Base-by-base conservation (phyloP, 2,888 invertebrate genomes). In the Epirrita christyi region DNA sequence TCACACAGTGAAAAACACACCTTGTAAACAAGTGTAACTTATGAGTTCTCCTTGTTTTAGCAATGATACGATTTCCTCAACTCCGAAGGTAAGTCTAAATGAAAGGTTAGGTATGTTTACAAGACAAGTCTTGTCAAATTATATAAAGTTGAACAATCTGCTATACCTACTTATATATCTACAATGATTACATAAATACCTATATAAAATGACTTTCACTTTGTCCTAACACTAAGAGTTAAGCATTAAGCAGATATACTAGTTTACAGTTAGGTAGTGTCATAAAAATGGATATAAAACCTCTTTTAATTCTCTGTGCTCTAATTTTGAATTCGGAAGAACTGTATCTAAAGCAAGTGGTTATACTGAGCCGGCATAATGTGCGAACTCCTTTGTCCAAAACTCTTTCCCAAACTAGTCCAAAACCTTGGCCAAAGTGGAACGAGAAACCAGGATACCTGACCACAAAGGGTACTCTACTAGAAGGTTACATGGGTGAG, bases 321-420 rank as follows among this genome's bases (percentile, higher is more conserved):
- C 29, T 65, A 15, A 55, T 58, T 49, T 50, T 51, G 1, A 60
- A 57, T 55, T 55, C 60, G 5, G 49, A 58, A 48, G 46, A 54
- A 15, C 42, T 45, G 7, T 29, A 9, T 40, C 67, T 87, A n/a
- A 68, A 78, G 59, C 77, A 85, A 78, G 80, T 85, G 11, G 61
- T 86, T 2, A 80, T 86, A 60, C 59, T 87, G 21, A 87, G 87
- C 52, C 81, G 88, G 43, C 88, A 88, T 68, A 83, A 83, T 69
- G 80, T 85, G 9, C 68, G 88, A 44, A 82, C 85, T 43, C 88
- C 88, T 59, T 73, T 86, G 66, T 78, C 85, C 8, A 72, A 76
- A 63, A 72, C 79, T 51, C 70, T 88, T 37, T 63, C 62, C 11
- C 68, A 75, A 58, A 72, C 79, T 1, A 79, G 84, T 5, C 82